These are phyloP conservation scores for Danaus melanippus DNA, from an alignment of 1,140 invertebrate species.

Conservation along the genomic window DNA sequence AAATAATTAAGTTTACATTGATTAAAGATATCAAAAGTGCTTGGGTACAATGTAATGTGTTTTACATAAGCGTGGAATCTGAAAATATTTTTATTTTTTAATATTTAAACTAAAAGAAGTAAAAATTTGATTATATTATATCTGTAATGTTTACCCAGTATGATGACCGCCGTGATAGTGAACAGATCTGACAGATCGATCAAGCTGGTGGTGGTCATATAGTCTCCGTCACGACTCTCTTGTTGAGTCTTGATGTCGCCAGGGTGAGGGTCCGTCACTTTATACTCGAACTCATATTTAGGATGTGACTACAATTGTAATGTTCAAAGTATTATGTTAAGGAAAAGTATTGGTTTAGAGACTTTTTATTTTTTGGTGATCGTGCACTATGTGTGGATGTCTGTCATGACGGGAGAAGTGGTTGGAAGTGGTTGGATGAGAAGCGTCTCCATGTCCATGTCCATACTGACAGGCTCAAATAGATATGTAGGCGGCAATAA, in stretches of 20 bases:
- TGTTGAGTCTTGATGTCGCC: too few species aligned
- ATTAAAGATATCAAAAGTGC: too few species aligned
- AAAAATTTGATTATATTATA: too few species aligned
- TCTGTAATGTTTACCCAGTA: constrained; percentile 37
- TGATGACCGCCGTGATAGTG: constrained; percentile 46
- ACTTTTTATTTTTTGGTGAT: constrained; percentile 1
- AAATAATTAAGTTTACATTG: too few species aligned
- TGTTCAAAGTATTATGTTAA: constrained; percentile 1
- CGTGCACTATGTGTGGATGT: constrained; percentile 13
- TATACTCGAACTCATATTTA: too few species aligned
- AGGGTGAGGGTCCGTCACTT: too few species aligned
- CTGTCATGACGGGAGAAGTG: constrained; percentile 35
- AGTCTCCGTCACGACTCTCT: too few species aligned
- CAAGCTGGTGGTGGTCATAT: too few species aligned
- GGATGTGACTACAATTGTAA: constrained; percentile 32
- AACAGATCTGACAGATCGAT: neutral
- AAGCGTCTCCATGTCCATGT: constrained; percentile 17
- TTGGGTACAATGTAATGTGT: too few species aligned
- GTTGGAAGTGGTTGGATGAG: constrained; percentile 38
- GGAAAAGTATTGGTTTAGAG: neutral
- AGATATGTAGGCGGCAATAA: constrained; percentile 1
- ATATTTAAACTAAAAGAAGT: too few species aligned
- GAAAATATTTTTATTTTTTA: too few species aligned
- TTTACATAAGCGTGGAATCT: too few species aligned
- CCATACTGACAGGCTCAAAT: constrained; percentile 5